Conservation (phyloP, 2,797 vertebrate species). For the Melanotaenia boesemani region DNA sequence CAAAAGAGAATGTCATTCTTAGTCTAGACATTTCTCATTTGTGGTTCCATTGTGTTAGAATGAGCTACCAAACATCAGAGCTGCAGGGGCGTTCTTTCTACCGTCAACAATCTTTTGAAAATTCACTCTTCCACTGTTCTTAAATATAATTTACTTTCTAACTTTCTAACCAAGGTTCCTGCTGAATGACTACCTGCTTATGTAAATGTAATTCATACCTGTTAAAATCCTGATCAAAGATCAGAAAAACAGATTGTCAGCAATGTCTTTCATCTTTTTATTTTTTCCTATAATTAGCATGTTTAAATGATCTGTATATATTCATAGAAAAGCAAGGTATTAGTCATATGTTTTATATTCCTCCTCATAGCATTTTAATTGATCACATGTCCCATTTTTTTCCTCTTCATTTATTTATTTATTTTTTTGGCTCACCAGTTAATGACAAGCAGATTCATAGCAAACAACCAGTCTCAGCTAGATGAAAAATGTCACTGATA, state of each 20-base stretch:
- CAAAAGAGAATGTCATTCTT: too few relatives aligned
- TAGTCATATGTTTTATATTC: constrained; percentile 17
- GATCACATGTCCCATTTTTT: constrained; percentile 40
- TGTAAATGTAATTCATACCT: too few relatives aligned
- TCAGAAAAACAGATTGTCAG: not conserved
- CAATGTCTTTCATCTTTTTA: not conserved
- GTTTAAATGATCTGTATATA: constrained; percentile 1
- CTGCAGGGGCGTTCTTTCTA: too few relatives aligned
- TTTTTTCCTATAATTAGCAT: not conserved
- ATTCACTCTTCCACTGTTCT: too few relatives aligned
- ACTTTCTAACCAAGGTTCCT: too few relatives aligned
- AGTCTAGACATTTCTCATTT: too few relatives aligned
- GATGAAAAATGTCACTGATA: constrained; percentile 39
- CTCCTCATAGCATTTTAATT: constrained; percentile 18
- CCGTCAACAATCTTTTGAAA: too few relatives aligned
- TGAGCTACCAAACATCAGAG: too few relatives aligned
- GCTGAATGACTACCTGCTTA: too few relatives aligned
- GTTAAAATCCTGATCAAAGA: too few relatives aligned
- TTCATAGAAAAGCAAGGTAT: not conserved
- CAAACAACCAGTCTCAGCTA: constrained; percentile 26
- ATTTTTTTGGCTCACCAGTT: constrained; percentile 29
- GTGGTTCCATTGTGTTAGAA: too few relatives aligned
- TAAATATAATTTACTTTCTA: too few relatives aligned
- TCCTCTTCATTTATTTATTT: constrained; percentile 15
- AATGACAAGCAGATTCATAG: constrained; percentile 28